Evolutionary conservation across 2,797 vertebrate genomes (phyloP), one percentile per base, ranked within the genome.

Genomic region (Danio choprae): DNA sequence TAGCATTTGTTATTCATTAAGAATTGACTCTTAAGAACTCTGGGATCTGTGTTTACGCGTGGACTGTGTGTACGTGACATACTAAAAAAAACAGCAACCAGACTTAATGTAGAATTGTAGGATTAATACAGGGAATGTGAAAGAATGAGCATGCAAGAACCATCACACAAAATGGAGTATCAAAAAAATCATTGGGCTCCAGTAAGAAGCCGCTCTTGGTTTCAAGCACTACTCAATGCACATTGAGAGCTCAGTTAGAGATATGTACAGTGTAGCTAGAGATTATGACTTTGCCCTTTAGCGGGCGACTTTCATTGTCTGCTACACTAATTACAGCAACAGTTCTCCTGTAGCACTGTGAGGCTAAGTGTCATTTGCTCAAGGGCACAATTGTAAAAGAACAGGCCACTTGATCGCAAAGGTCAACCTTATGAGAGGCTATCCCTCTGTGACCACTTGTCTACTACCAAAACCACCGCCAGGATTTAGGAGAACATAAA

Each of bases 281-380:
- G 38, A 71, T 71, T 71, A 79, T 55, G 68, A 62, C 77, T 71
- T 78, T 71, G 77, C 46, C 77, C 77, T 79, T 79, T 71, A 71
- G 58, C 15, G 6, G 22, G 22, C 6, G 4, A 63, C 71, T 71
- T 62, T 79, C 18, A 79, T 53, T 16, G 40, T 44, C 65, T 22
- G 18, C 46, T 53, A 79, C 67, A 71, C 36, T 71, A 79, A 79
- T 79, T 71, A 63, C 48, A 20, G 53, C 15, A 53, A 71, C 15
- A 51, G 56, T 12, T 53, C 18, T 40, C 5, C 67, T 63, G 77
- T 53, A 70, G 38, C 68, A 79, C 48, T 10, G 3, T 4, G n/a
- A 8, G 77, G 67, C 38, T 79, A 79, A 62, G 67, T 36, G 67
- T 63, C 7, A 6, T 71, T 79, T 71, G 15, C 67, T 71, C 68